These are phyloP conservation scores for Tryphoninae sp. DNA, from an alignment of 2,888 invertebrate genomes.

Conservation along the genomic window DNA sequence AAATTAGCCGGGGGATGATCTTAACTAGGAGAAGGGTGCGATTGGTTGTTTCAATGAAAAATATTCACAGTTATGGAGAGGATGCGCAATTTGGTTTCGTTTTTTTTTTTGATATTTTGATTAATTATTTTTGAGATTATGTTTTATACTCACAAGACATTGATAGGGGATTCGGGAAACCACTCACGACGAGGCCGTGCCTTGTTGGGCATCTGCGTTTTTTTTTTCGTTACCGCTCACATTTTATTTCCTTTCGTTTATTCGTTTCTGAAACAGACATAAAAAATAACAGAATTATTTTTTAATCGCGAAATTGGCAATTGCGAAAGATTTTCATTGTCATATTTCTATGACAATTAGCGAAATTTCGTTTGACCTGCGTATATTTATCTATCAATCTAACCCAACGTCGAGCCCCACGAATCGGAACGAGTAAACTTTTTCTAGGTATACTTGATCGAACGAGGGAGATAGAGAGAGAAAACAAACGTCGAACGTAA, in stretches of 20 bases:
- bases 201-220: slow-evolving; percentile 77
- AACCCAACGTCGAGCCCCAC: too few relatives aligned
- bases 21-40: too few relatives aligned
- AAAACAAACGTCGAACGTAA: too few relatives aligned
- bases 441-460: too few relatives aligned
- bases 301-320: not conserved
- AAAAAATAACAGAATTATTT: slow-evolving; percentile 1
- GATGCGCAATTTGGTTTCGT: not conserved
- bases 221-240: slow-evolving; percentile 69
- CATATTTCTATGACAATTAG: too few relatives aligned
- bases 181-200: slow-evolving; percentile 79
- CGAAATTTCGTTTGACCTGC: too few relatives aligned
- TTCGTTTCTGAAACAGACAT: slow-evolving; percentile 66
- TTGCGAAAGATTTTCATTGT: not conserved
- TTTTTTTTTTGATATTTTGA: not conserved
- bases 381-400: not conserved
- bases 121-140: not conserved
- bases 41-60: too few relatives aligned
- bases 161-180: slow-evolving; percentile 77
- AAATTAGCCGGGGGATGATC: too few relatives aligned
- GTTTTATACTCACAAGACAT: slow-evolving; percentile 77
- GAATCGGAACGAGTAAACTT: too few relatives aligned
- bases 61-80: too few relatives aligned
- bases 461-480: too few relatives aligned
- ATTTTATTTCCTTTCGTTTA: slow-evolving; percentile 65